Evolutionary conservation across 2,888 invertebrate genomes (phyloP), one percentile per base, ranked within the genome.

Genomic region (Eupithecia insigniata): DNA sequence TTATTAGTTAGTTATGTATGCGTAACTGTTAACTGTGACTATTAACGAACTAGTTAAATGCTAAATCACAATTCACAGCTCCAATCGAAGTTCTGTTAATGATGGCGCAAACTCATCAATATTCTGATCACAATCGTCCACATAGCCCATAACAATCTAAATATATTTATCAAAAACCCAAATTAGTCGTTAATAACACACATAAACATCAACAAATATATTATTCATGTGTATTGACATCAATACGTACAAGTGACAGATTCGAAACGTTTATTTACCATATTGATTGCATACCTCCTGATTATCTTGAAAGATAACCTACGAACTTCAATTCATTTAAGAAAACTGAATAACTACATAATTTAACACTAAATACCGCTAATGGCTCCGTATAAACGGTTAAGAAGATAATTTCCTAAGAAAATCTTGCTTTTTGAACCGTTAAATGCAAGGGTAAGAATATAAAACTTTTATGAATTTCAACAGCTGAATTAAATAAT

Each of bases 51-150:
- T 70, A 67, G 69, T 77, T 75, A 78, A 80, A 78, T 77, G 77
- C 79, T 78, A 76, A 76, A 81, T 82, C 76, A 73, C 77, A 76
- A 76, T 81, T 82, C 76, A 73, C 77, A 72, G 79, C 76, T 67
- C 81, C 78, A 78, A 70, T 71, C 73, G 71, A 70, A 55, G 77
- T 80, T 78, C 26, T 78, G 78, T 81, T 79, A 79, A 81, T 79
- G 73, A 79, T 79, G 81, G 78, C 79, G 80, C 80, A 83, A 78
- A 76, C 74, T 61, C 66, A 77, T 77, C 76, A 67, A 83, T 84
- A 82, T 79, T 81, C 81, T 75, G 72, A 79, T 74, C 75, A 78
- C 76, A 77, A 79, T 79, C 73, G 71, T 22, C 36, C 60, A 60
- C 28, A 60, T 28, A 60, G 60, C 28, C 60, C 26, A 64, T 64